Evolutionary conservation across 1,140 invertebrate genomes (phyloP).

Genomic region (Gryon sp.): DNA sequence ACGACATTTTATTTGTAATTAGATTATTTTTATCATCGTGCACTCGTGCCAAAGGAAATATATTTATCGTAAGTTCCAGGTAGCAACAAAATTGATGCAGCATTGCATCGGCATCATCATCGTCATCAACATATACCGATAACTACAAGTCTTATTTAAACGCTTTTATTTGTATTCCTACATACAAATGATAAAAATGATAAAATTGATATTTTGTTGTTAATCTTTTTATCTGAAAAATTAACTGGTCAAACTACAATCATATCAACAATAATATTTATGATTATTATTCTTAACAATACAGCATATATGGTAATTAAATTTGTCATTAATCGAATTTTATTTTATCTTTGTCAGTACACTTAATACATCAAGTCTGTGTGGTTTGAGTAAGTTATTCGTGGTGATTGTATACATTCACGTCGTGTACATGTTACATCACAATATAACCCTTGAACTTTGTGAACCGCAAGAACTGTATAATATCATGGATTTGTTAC

Average conservation of each 20-base stretch:
- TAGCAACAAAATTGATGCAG: conserved; percentile 15
- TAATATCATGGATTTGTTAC: too few relatives aligned
- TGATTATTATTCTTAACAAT: too few relatives aligned
- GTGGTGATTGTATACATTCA: conserved; percentile 1
- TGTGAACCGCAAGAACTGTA: conserved; percentile 25
- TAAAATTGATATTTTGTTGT: too few relatives aligned
- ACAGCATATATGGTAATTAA: too few relatives aligned
- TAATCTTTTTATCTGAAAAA: too few relatives aligned
- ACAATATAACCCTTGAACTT: conserved; percentile 48
- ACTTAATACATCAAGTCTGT: conserved; percentile 33
- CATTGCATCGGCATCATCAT: too few relatives aligned
- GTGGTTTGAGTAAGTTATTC: conserved; percentile 37
- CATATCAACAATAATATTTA: too few relatives aligned
- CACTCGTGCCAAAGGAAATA: not conserved
- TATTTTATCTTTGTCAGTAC: conserved; percentile 7
- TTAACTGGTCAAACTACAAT: too few relatives aligned
- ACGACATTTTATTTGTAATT: conserved; percentile 42
- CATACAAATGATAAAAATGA: too few relatives aligned
- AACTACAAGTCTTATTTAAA: too few relatives aligned
- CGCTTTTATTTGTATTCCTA: too few relatives aligned
- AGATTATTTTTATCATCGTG: conserved; percentile 39
- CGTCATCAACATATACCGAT: too few relatives aligned
- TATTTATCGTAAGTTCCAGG: conserved; percentile 33
- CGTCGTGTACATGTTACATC: conserved; percentile 34
- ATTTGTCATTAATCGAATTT: conserved; percentile 11